Percentiles rank a stretch among this genome's conserved stretches.
Conservation (phyloP, 2,113 vertebrate genomes). For the Pangasianodon hypophthalmus region DNA sequence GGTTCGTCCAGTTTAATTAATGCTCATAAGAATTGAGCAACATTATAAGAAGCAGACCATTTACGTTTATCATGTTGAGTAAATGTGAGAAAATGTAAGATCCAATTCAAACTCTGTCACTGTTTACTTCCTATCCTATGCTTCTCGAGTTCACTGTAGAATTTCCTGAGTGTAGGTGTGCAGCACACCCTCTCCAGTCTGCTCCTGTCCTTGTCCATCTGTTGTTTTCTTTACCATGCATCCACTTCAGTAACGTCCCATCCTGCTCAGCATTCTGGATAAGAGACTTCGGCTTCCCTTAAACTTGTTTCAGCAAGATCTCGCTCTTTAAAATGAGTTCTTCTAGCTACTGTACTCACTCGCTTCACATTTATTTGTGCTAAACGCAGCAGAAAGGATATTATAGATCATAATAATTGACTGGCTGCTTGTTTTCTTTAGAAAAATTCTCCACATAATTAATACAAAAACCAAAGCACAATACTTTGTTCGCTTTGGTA, state of each 20-base stretch:
- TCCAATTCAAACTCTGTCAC: neutral
- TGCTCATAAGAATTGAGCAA: neutral
- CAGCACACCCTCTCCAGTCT: slow-evolving; percentile 75
- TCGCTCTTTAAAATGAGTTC: neutral
- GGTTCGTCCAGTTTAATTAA: neutral
- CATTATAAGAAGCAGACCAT: neutral
- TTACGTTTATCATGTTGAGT: neutral
- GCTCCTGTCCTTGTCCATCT: slow-evolving; percentile 89
- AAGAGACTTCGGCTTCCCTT: slow-evolving; percentile 37
- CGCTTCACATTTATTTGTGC: neutral
- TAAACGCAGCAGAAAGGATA: neutral
- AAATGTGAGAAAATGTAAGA: slow-evolving; percentile 2
- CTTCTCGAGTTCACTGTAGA: neutral
- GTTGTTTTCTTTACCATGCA: slow-evolving; percentile 91
- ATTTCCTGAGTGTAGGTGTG: slow-evolving; percentile 76
- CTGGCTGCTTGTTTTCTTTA: neutral
- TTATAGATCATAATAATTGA: neutral
- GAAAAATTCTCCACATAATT: neutral
- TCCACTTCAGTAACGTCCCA: slow-evolving; percentile 84
- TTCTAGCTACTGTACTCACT: neutral
- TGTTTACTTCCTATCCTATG: neutral
- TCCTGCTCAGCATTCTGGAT: slow-evolving; percentile 89
- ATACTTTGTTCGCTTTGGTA: neutral
- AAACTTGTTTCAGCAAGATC: neutral
- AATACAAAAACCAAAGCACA: neutral